These are phyloP conservation scores for Leucoma salicis DNA, from an alignment of 2,888 invertebrate species.

Conservation along the genomic window DNA sequence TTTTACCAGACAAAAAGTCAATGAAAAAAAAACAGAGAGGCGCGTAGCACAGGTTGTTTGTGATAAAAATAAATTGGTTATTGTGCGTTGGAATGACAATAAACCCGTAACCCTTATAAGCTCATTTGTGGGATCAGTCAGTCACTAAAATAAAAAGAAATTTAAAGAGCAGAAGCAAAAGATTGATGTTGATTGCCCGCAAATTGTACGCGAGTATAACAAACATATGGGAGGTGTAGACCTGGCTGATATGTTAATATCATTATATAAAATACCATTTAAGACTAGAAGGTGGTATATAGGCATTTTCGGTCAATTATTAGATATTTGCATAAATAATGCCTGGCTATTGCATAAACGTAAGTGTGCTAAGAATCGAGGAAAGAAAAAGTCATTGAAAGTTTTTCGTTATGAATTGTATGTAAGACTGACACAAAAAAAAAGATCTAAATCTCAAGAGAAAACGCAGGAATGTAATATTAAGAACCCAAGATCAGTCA, in stretches of 20 bases:
- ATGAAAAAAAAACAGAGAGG: slow-evolving; percentile 28
- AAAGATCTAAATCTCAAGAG: background rate
- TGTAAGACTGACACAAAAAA: background rate
- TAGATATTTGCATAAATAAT: slow-evolving; percentile 27
- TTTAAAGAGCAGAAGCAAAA: slow-evolving; percentile 1
- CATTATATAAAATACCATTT: slow-evolving; percentile 31
- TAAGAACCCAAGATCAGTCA: background rate
- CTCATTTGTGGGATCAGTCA: slow-evolving; percentile 20
- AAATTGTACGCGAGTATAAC: slow-evolving; percentile 5
- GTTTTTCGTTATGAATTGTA: background rate
- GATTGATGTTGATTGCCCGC: slow-evolving; percentile 1
- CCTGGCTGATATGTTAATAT: slow-evolving; percentile 33
- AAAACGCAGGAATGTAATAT: background rate
- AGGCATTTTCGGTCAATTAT: slow-evolving; percentile 22
- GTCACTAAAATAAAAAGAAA: background rate
- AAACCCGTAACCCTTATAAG: slow-evolving; percentile 21
- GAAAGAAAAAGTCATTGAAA: slow-evolving; percentile 1
- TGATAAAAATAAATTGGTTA: slow-evolving; percentile 2
- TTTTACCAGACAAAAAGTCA: slow-evolving; percentile 7
- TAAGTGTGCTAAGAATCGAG: slow-evolving; percentile 1
- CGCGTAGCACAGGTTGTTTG: slow-evolving; percentile 13
- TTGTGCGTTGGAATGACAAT: slow-evolving; percentile 12
- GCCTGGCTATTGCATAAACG: slow-evolving; percentile 14
- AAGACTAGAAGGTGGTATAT: slow-evolving; percentile 33
- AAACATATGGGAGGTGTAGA: slow-evolving; percentile 12